Evolutionary conservation across 1,140 invertebrate species (phyloP).

Genomic region (Venustaconcha ellipsiformis): DNA sequence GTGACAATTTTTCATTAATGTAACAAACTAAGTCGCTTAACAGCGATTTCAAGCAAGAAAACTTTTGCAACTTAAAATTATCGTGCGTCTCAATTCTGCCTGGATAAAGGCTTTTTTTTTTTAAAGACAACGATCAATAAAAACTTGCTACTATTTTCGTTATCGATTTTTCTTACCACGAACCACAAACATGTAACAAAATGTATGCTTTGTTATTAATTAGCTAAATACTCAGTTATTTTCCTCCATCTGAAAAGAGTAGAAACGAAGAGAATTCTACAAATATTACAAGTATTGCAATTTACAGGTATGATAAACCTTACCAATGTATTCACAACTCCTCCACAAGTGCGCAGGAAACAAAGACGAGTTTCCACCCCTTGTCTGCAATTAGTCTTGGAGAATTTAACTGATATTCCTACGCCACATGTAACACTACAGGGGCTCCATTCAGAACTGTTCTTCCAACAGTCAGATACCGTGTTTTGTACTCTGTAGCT

Average conservation of each 20-base stretch:
- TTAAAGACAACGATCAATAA: no score
- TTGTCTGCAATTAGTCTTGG: slow-evolving; percentile 72
- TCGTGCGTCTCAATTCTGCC: no score
- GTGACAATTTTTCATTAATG: no score
- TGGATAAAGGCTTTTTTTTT: no score
- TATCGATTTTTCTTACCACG: background rate
- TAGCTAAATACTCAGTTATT: background rate
- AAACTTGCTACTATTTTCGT: no score
- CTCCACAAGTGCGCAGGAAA: slow-evolving; percentile 70
- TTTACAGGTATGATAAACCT: slow-evolving; percentile 6
- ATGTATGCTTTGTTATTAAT: background rate
- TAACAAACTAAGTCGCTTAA: no score
- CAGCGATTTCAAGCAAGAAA: no score
- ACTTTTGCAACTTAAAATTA: no score
- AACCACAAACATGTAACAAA: background rate
- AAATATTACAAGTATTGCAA: slow-evolving; percentile 6
- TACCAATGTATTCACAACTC: slow-evolving; percentile 2
- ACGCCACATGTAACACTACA: slow-evolving; percentile 76
- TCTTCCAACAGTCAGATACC: slow-evolving; percentile 12
- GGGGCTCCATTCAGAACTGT: slow-evolving; percentile 74
- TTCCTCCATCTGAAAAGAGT: background rate
- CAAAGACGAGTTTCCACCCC: slow-evolving; percentile 76
- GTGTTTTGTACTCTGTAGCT: slow-evolving; percentile 4
- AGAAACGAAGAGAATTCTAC: background rate
- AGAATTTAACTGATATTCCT: slow-evolving; percentile 76